Evolutionary conservation across 2,113 vertebrate species (phyloP).

Genomic region (Lynx canadensis): DNA sequence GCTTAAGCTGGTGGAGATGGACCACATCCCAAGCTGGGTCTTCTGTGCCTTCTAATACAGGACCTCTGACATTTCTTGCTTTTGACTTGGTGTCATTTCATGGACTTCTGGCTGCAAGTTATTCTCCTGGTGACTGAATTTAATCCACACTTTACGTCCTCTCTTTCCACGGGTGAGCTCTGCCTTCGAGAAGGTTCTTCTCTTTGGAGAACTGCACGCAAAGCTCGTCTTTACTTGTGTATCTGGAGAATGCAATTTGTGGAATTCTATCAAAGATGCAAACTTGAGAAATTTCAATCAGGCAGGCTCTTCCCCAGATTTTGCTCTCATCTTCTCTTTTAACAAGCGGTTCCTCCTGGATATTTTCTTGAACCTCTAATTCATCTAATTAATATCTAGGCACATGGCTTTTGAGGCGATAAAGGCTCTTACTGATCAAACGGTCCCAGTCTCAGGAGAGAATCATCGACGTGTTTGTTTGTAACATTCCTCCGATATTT

Average conservation of each 20-base stretch:
- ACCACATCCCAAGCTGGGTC: neutral
- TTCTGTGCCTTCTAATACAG: neutral
- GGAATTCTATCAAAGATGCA: neutral
- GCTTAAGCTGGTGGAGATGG: neutral
- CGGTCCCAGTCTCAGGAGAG: neutral
- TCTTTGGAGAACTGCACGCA: neutral
- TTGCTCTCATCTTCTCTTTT: neutral
- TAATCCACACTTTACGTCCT: neutral
- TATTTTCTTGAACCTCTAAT: constrained; percentile 37
- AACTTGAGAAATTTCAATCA: neutral
- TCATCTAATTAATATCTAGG: constrained; percentile 25
- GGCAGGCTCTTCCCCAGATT: neutral
- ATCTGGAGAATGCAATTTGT: neutral
- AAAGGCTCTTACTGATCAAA: neutral
- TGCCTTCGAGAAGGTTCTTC: neutral
- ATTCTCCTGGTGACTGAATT: neutral
- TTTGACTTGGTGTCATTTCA: neutral
- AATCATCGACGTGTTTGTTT: neutral
- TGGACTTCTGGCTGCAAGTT: neutral
- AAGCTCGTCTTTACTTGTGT: neutral
- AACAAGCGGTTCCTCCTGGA: neutral
- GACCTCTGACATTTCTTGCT: neutral
- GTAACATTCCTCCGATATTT: neutral
- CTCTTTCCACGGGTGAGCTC: neutral
- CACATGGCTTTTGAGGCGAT: neutral